phyloP scores from a whole-genome alignment of 2,888 invertebrate genomes.

The Lydus trimaculatus region DNA sequence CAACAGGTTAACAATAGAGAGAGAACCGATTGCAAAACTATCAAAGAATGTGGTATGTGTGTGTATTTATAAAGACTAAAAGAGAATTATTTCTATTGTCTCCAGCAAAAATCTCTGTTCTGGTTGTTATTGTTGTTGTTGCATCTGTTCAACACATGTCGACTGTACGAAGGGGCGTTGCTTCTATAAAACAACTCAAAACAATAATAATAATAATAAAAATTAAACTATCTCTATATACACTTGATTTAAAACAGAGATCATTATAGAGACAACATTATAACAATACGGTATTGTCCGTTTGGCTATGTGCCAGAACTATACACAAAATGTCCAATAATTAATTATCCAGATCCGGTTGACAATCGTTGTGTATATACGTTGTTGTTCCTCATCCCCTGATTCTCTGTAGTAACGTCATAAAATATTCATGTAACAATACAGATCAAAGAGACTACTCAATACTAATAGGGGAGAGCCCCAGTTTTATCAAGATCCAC shows the following conservation, averaged over 20 bases:
- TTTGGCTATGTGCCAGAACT: conserved; percentile 12
- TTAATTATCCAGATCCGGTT: conserved; percentile 9
- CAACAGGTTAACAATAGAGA: not conserved
- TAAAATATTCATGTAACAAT: conserved; percentile 33
- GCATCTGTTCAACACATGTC: conserved; percentile 34
- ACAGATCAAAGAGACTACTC: conserved; percentile 27
- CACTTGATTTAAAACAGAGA: conserved; percentile 31
- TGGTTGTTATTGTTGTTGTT: conserved; percentile 6
- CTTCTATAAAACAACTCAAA: conserved; percentile 7
- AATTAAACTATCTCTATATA: conserved; percentile 12
- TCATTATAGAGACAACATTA: not conserved
- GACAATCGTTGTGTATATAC: not conserved
- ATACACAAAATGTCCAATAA: conserved; percentile 18
- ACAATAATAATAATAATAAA: not conserved
- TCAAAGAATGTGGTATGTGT: too few relatives aligned
- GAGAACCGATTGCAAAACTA: not conserved
- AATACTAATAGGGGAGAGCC: conserved; percentile 12
- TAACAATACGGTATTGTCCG: conserved; percentile 31
- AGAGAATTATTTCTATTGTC: conserved; percentile 1
- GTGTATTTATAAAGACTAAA: not conserved
- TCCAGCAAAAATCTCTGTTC: not conserved
- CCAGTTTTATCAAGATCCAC: conserved; percentile 29
- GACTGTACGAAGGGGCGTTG: conserved; percentile 25
- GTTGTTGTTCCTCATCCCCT: not conserved
- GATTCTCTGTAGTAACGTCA: conserved; percentile 1